These are phyloP conservation scores for Melanargia galathea DNA, from an alignment of 2,888 invertebrate genomes.

Conservation along the genomic window DNA sequence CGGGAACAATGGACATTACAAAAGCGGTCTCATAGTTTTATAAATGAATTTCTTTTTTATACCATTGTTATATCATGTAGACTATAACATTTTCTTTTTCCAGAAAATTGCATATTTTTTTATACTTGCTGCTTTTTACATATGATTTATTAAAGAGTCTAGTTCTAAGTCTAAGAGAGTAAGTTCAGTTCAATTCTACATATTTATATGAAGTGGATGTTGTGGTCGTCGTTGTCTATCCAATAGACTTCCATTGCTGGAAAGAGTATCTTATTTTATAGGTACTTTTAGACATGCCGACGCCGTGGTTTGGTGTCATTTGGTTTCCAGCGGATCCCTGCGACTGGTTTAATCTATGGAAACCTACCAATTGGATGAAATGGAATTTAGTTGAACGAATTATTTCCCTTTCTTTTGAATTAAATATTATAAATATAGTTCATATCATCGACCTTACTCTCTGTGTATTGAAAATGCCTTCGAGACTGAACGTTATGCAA, in stretches of 20 bases:
- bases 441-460: not conserved
- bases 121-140: not conserved
- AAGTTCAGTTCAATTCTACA: no score
- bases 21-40: slow-evolving; percentile 3
- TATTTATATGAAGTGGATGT: no score
- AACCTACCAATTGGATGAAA: not conserved
- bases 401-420: not conserved
- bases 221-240: no score
- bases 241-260: no score
- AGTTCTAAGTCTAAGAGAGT: no score
- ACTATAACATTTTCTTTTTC: not conserved
- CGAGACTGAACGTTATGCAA: not conserved
- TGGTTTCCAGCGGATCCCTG: no score
- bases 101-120: not conserved
- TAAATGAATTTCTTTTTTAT: slow-evolving; percentile 8
- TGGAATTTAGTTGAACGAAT: not conserved
- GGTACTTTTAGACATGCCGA: no score
- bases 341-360: no score
- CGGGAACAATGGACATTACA: slow-evolving; percentile 10
- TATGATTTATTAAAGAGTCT: not conserved
- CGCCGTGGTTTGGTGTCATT: no score
- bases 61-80: not conserved
- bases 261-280: no score
- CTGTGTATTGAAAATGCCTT: not conserved
- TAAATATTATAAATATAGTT: not conserved